Evolutionary conservation across 2,888 invertebrate genomes (phyloP), one percentile per base, ranked within the genome.

Genomic region (Habroteleia sp.): DNA sequence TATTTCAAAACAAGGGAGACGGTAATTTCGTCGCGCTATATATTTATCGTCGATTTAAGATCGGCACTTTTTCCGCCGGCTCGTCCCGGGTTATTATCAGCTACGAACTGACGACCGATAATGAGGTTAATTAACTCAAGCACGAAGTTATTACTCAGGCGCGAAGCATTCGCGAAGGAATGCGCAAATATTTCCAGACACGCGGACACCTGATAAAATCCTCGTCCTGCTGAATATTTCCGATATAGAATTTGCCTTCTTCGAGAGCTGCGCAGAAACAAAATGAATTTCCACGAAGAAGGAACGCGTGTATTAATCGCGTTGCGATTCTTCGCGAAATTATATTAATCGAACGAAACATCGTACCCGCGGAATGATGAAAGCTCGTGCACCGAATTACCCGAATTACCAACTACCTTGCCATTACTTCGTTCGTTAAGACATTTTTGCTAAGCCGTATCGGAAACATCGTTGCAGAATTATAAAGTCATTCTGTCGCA

Each of bases 71-170:
- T 23, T n/a, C 25, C 20, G 20, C 7, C 10, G 25, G 11, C 37
- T 48, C 46, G 50, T 52, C 48, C 20, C 39, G 41, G 16, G 20
- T 20, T n/a, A 62, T 72, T 65, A 65, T 65, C 44, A 39, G 72
- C 62, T 17, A 71, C 41, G 54, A 62, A 71, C 46, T 46, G 31
- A 56, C 65, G 33, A n/a, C 56, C 63, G 58, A 72, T 66, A 74
- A 74, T 66, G 60, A 42, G 68, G 62, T 74, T 74, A 74, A 74
- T 74, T 74, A 68, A 69, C 58, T 62, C 31, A 46, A 62, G 52
- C 56, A 29, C 42, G 42, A 44, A 62, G 29, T 69, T 60, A 52
- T 69, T 60, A 74, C 42, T 68, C 50, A 62, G 52, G 68, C 62
- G 68, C 54, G 62, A 71, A 71, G 62, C 71, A 68, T 58, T 58